Conservation (phyloP, 2,113 vertebrate species). For the Falcunculus frontatus region DNA sequence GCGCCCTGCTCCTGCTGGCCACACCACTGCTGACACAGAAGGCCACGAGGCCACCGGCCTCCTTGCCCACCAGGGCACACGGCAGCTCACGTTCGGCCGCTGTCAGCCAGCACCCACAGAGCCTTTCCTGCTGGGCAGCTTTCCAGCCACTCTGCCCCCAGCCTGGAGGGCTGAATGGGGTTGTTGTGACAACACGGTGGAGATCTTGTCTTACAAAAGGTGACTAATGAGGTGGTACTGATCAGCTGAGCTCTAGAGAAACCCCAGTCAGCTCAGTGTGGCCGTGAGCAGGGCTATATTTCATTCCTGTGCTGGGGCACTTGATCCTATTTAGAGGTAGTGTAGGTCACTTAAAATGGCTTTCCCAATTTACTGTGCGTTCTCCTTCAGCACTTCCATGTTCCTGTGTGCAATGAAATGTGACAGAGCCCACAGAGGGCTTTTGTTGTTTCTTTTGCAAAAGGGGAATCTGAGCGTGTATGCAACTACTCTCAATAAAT, state of each 20-base stretch:
- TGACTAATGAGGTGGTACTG: neutral
- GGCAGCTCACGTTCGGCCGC: fast-evolving
- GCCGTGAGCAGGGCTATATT: neutral
- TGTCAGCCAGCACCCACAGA: neutral
- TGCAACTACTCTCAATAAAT: neutral
- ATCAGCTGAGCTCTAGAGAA: neutral
- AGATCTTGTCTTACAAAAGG: neutral
- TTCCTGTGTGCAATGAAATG: neutral
- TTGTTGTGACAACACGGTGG: neutral
- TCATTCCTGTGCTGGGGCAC: neutral
- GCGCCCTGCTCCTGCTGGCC: neutral
- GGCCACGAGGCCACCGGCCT: neutral
- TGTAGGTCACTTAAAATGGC: neutral
- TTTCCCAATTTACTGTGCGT: neutral
- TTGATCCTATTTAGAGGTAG: neutral
- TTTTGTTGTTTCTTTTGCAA: neutral
- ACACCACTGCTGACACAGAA: neutral
- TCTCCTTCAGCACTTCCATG: neutral
- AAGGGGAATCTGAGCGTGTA: neutral
- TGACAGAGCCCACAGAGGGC: neutral
- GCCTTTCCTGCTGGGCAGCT: neutral
- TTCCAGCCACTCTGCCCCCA: neutral
- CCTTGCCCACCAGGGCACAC: neutral
- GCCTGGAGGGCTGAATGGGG: neutral
- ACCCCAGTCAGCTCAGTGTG: neutral